Evolutionary conservation across 2,888 invertebrate genomes (phyloP).

Genomic region (Sarcophaga carnaria): DNA sequence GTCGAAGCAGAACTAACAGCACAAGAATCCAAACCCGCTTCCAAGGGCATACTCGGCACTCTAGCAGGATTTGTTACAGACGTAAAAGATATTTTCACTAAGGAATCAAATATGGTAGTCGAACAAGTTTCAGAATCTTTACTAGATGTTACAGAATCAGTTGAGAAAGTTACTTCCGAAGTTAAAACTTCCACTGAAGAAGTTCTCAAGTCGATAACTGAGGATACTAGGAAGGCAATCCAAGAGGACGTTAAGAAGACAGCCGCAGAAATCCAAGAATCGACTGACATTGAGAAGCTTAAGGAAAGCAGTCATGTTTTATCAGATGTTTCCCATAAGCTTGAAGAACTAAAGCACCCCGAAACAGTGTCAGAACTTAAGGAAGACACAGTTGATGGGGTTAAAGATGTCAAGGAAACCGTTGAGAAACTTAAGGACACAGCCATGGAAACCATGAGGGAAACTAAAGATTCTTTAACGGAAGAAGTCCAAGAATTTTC

Average conservation of each 20-base stretch:
- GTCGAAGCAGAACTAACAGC: constrained; percentile 26
- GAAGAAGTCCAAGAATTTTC: neutral
- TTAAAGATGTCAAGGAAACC: neutral
- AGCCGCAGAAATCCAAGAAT: constrained; percentile 63
- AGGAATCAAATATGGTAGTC: constrained; percentile 62
- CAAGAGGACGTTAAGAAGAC: constrained; percentile 48
- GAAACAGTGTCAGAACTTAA: constrained; percentile 18
- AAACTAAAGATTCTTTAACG: constrained; percentile 1
- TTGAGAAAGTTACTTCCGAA: constrained; percentile 45
- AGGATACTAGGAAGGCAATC: constrained; percentile 60
- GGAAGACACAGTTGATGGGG: neutral
- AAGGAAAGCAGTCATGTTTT: constrained; percentile 45
- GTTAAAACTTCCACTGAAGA: constrained; percentile 30
- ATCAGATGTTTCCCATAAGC: constrained; percentile 56
- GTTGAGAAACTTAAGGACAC: neutral
- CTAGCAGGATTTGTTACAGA: constrained; percentile 34
- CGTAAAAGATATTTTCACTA: constrained; percentile 29
- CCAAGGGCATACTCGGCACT: constrained; percentile 25
- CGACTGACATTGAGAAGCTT: constrained; percentile 59
- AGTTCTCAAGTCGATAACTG: constrained; percentile 37
- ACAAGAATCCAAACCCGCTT: constrained; percentile 34
- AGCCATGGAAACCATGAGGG: neutral
- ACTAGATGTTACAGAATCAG: constrained; percentile 34
- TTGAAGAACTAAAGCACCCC: constrained; percentile 51
- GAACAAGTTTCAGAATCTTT: constrained; percentile 44